A percentile compares a stretch with the other conserved stretches of the same genome.
Conservation (phyloP, 2,888 invertebrate genomes). For the Octonoba sinensis region DNA sequence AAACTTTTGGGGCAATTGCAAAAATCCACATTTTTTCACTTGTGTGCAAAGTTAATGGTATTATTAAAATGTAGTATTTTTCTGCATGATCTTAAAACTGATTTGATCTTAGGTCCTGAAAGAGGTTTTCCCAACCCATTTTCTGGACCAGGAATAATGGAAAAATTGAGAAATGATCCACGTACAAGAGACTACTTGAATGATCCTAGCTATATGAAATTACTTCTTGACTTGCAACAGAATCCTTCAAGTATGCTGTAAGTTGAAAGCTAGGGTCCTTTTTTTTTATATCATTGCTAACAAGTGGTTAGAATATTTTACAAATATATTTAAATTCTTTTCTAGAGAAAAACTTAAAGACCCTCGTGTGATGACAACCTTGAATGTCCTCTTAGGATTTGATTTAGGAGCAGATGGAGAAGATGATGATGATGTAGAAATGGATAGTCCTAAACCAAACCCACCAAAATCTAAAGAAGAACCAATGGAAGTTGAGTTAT, state of each 20-base stretch:
- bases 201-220: slow-evolving; percentile 81
- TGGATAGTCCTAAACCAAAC: slow-evolving; percentile 66
- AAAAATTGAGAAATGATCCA: slow-evolving; percentile 79
- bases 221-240: slow-evolving; percentile 75
- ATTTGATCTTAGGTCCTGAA: not conserved
- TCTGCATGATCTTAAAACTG: too few species aligned
- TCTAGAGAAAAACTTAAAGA: slow-evolving; percentile 76
- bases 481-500: slow-evolving; percentile 70
- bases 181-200: slow-evolving; percentile 80
- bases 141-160: slow-evolving; percentile 75
- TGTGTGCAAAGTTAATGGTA: too few species aligned
- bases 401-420: slow-evolving; percentile 73
- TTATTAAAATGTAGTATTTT: too few species aligned
- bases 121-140: slow-evolving; percentile 74
- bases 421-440: slow-evolving; percentile 76
- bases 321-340: slow-evolving; percentile 15
- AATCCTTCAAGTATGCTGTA: slow-evolving; percentile 77
- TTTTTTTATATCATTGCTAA: not conserved
- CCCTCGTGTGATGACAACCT: slow-evolving; percentile 78
- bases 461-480: slow-evolving; percentile 63
- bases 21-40: too few species aligned
- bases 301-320: too few species aligned
- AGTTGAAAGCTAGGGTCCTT: slow-evolving; percentile 36
- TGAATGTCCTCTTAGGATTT: slow-evolving; percentile 80
- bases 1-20: too few species aligned